phyloP scores from a whole-genome alignment of 2,113 vertebrate species.

The Tringa solitaria region DNA sequence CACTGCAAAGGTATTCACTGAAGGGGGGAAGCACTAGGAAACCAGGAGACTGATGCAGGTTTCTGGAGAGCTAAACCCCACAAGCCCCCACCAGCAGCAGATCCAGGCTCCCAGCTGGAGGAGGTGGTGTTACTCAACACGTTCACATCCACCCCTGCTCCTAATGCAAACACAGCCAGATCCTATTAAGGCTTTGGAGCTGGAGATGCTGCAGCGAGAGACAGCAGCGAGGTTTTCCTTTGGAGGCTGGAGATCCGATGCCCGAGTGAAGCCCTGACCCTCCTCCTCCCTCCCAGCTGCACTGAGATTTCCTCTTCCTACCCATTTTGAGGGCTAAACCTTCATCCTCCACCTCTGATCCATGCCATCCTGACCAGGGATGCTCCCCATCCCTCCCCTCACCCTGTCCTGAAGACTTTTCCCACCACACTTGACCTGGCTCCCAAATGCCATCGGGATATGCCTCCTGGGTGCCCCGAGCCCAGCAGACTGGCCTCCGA shows the following conservation, averaged over 20 bases:
- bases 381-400: neutral
- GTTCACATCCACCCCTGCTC: neutral
- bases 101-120: neutral
- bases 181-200: neutral
- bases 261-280: neutral
- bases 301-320: neutral
- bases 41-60: neutral
- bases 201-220: neutral
- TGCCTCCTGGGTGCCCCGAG: fast-evolving
- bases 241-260: neutral
- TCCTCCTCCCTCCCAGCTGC: neutral
- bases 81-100: neutral
- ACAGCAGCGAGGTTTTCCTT: neutral
- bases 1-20: neutral
- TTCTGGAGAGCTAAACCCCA: neutral
- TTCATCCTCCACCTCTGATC: neutral
- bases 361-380: neutral
- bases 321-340: neutral
- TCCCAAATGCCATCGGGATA: neutral
- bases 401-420: neutral
- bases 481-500: neutral
- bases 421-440: neutral
- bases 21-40: neutral
- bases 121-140: neutral
- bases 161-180: neutral